These are phyloP conservation scores for Holothuria leucospilota DNA, from an alignment of 53 echinoderm and acorn worm species.

Conservation along the genomic window DNA sequence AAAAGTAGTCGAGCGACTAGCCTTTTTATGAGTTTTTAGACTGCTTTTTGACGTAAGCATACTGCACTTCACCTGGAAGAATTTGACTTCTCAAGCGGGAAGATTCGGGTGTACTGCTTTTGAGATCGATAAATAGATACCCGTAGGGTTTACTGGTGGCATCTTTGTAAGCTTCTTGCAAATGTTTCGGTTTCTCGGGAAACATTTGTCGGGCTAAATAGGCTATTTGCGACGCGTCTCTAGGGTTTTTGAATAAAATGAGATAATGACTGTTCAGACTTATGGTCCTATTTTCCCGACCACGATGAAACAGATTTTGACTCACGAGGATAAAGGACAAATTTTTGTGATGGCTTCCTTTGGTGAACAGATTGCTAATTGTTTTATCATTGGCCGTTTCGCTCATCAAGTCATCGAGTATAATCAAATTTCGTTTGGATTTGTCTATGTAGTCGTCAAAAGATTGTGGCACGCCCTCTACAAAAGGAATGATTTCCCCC, in stretches of 20 bases:
- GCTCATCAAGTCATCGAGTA: slow-evolving; percentile 77
- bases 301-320: slow-evolving; percentile 79
- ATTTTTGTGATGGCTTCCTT: slow-evolving; percentile 84
- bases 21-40: background rate
- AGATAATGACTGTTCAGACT: slow-evolving; percentile 81
- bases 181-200: slow-evolving; percentile 63
- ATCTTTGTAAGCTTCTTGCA: slow-evolving; percentile 72
- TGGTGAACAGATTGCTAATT: slow-evolving; percentile 71
- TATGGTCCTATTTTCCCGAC: slow-evolving; percentile 80
- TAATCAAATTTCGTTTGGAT: slow-evolving; percentile 57
- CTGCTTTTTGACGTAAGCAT: too few relatives aligned
- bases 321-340: slow-evolving; percentile 79
- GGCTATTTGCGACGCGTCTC: slow-evolving; percentile 77
- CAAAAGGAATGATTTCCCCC: slow-evolving; percentile 55
- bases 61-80: too few relatives aligned
- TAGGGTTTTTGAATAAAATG: slow-evolving; percentile 78
- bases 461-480: slow-evolving; percentile 70
- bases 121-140: slow-evolving; percentile 80
- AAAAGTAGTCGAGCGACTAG: background rate
- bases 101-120: slow-evolving; percentile 70
- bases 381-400: slow-evolving; percentile 61
- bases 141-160: slow-evolving; percentile 69
- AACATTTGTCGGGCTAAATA: slow-evolving; percentile 80
- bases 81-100: slow-evolving; percentile 69
- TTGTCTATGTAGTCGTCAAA: slow-evolving; percentile 59